Conservation (phyloP, 2,797 vertebrate species). For the Acrossocheilus fasciatus region DNA sequence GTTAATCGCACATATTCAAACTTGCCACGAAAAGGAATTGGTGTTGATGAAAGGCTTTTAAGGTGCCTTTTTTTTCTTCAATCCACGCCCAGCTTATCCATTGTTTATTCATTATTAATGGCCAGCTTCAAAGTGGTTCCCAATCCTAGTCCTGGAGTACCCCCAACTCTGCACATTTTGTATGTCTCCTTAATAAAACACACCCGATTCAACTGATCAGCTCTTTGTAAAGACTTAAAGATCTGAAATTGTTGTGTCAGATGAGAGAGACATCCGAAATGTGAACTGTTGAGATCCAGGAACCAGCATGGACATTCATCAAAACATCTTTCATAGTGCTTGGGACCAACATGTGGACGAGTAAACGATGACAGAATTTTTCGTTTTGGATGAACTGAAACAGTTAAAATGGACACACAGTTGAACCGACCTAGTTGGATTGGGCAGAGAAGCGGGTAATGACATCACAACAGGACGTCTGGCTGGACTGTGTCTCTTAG, state of each 20-base stretch:
- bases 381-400: neutral
- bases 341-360: neutral
- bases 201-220: neutral
- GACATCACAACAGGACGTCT: conserved; percentile 48
- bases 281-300: neutral
- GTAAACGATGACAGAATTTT: neutral
- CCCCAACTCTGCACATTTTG: neutral
- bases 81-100: neutral
- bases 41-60: neutral
- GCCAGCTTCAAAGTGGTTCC: neutral
- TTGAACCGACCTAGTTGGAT: conserved; percentile 16
- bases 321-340: neutral
- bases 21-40: neutral
- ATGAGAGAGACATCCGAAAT: neutral
- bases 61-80: neutral
- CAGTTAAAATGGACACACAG: neutral
- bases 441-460: conserved; percentile 35
- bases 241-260: neutral
- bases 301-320: neutral
- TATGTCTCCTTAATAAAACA: neutral
- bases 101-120: neutral
- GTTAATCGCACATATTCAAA: neutral
- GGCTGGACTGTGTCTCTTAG: conserved; percentile 25
- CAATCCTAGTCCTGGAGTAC: neutral
- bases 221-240: neutral